Evolutionary conservation across 2,113 vertebrate species (phyloP).

Genomic region (Mugil cephalus): DNA sequence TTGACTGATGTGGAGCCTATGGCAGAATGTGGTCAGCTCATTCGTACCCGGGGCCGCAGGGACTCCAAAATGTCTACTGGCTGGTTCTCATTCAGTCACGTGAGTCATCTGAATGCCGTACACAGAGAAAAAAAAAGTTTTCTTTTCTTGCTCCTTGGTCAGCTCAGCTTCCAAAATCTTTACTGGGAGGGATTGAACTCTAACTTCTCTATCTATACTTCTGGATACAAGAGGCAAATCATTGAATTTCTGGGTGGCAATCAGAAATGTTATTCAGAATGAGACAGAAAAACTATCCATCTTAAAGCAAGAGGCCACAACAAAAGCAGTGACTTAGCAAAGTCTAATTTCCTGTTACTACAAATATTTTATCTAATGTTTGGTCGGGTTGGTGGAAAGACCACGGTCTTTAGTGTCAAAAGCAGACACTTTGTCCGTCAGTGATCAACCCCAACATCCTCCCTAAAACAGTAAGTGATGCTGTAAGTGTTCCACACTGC

Average conservation of each 20-base stretch:
- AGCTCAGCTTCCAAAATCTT: neutral
- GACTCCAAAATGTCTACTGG: slow-evolving; percentile 73
- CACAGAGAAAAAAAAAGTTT: neutral
- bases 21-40: slow-evolving; percentile 68
- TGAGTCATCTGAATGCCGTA: neutral
- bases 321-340: neutral
- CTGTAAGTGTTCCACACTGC: neutral
- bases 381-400: neutral
- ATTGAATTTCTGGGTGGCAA: neutral
- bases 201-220: no score
- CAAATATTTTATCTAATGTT: neutral
- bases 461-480: neutral
- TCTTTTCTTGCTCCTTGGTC: slow-evolving; percentile 9
- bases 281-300: neutral
- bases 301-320: neutral
- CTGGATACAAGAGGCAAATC: neutral
- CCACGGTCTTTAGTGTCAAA: neutral
- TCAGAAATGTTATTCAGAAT: slow-evolving; percentile 23
- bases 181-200: no score
- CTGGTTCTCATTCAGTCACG: slow-evolving; percentile 33
- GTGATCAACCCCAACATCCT: neutral
- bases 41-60: slow-evolving; percentile 50
- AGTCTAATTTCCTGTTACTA: rapidly evolving
- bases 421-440: neutral
- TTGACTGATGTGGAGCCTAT: slow-evolving; percentile 76